A percentile compares a stretch with the other conserved stretches of the same genome.
Evolutionary conservation across 2,888 invertebrate species (phyloP).

Genomic region (Drosophila kokeensis): DNA sequence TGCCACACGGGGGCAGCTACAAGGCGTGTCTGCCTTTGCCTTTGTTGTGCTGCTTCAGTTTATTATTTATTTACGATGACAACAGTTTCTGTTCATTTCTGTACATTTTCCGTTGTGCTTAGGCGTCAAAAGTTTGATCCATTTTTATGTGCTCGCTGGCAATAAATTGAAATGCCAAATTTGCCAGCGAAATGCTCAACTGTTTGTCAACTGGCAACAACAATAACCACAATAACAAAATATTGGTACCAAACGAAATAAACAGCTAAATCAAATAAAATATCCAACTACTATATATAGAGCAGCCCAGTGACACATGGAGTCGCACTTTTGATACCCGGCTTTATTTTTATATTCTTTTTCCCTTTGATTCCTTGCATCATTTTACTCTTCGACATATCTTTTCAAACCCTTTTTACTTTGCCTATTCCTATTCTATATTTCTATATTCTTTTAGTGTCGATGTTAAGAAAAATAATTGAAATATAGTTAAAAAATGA

Average conservation of each 20-base stretch:
- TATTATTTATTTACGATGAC: conserved; percentile 65
- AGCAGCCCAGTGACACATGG: background rate
- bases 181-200: conserved; percentile 38
- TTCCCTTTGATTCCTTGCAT: background rate
- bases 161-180: conserved; percentile 56
- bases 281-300: conserved; percentile 7
- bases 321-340: conserved; percentile 24
- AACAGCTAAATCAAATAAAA: conserved; percentile 41
- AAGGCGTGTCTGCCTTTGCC: conserved; percentile 14
- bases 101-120: conserved; percentile 19
- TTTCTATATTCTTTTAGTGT: too few relatives aligned
- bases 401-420: background rate
- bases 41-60: conserved; percentile 32
- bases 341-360: background rate
- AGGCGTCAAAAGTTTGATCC: conserved; percentile 70
- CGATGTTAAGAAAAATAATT: background rate
- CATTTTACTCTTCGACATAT: background rate
- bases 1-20: conserved; percentile 13
- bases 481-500: background rate
- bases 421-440: too few relatives aligned
- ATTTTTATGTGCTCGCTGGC: conserved; percentile 59
- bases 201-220: conserved; percentile 38
- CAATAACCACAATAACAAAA: conserved; percentile 20
- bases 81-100: conserved; percentile 30
- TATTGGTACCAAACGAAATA: conserved; percentile 32